Evolutionary conservation across 2,888 invertebrate species (phyloP), one percentile per base, ranked within the genome.

Genomic region (Lordiphosa fenestrarum): DNA sequence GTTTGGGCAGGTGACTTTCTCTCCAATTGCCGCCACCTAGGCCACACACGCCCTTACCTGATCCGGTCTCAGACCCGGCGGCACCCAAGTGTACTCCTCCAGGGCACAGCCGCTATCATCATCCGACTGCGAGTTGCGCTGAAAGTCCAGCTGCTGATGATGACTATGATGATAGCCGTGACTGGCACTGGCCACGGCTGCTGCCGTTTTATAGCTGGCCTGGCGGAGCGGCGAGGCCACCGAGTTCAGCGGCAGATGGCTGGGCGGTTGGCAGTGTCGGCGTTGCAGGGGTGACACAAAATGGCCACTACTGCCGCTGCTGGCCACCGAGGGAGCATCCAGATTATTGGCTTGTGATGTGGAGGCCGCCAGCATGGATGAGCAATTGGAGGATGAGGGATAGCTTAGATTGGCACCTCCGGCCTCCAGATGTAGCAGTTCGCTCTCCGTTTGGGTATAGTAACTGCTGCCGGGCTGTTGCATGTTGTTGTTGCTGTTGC

Each of bases 71-170:
- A 98, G 91, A 65, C 98, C 98, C 2, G 97, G 96, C 37, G 99
- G 99, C 66, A 98, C 96, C 98, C 98, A 99, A 2, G 98, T 97
- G 90, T 98, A 98, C 90, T 99, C 98, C 89, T 99, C 98, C 69
- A 99, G 91, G 19, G 98, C 98, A 89, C 98, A 99, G 7, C 99
- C 98, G 53, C 97, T 97, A 90, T 99, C 99, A 88, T 98, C 98
- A 89, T 99, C 99, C 66, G 96, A 97, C 89, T 97, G 97, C 47
- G 96, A 96, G 86, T 96, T 95, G 64, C 96, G 90, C 86, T 95
- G 95, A 55, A 95, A 94, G 86, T 95, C 94, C 66, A 90, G 86
- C 49, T 90, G 90, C 59, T 88, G 88, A 62, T 90, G 90, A 58
- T 88, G 88, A 64, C 86, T 88, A 53, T 88, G 88, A 51, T 80